Evolutionary conservation across 2,113 vertebrate genomes (phyloP).

Genomic region (Xerus inauris): DNA sequence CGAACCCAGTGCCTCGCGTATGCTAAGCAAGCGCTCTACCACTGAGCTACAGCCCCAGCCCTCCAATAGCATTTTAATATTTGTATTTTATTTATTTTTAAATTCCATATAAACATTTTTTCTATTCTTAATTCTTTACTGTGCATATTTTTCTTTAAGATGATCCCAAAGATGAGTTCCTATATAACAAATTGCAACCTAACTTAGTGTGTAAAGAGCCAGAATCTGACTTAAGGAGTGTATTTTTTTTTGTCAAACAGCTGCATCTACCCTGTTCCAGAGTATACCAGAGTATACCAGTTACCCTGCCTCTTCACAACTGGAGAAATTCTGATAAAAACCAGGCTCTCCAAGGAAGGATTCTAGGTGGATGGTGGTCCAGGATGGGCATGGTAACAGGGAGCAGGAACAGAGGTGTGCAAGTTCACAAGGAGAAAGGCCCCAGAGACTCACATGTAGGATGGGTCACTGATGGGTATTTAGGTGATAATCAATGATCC

Average conservation of each 20-base stretch:
- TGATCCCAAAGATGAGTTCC: background rate
- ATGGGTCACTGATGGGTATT: background rate
- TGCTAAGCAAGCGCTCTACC: no score
- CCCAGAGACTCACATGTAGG: no score
- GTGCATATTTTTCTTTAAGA: background rate
- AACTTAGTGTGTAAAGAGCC: no score
- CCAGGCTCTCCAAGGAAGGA: background rate
- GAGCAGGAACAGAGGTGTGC: background rate
- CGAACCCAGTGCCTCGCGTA: no score
- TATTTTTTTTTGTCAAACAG: no score
- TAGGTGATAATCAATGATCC: background rate
- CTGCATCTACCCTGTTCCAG: background rate
- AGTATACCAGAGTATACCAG: background rate
- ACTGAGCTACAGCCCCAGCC: no score
- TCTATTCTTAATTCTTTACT: background rate
- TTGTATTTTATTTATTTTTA: background rate
- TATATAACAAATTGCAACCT: no score
- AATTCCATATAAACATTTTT: background rate
- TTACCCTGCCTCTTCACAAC: no score
- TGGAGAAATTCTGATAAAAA: background rate
- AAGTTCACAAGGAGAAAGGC: background rate
- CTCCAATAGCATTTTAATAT: background rate
- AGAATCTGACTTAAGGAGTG: no score
- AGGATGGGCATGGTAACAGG: background rate
- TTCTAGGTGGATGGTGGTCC: background rate